Conservation (phyloP, 2,797 vertebrate species). For the Cuniculus paca region DNA sequence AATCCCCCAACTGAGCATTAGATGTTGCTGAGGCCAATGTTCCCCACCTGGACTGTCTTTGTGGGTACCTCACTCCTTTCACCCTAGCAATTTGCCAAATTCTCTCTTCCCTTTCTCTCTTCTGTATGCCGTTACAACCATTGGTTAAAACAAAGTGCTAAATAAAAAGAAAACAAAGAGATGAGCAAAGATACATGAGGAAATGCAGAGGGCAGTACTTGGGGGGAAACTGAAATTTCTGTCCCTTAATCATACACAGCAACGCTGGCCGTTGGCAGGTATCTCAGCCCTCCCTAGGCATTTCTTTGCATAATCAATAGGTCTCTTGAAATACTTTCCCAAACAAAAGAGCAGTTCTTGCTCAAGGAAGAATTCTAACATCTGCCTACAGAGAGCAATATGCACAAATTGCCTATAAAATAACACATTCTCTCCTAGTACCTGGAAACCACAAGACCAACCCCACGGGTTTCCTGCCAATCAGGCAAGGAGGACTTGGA, state of each 20-base stretch:
- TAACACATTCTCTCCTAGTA: neutral
- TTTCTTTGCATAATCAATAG: neutral
- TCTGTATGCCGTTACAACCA: neutral
- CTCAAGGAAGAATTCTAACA: neutral
- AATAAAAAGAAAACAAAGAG: neutral
- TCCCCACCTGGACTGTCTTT: too few relatives aligned
- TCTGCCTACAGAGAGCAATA: neutral
- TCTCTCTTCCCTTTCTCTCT: neutral
- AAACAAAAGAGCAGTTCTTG: slow-evolving; percentile 7
- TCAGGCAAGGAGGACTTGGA: neutral
- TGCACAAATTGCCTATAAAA: neutral
- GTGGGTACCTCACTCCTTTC: neutral
- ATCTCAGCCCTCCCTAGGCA: neutral
- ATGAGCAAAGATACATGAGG: neutral
- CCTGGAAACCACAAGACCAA: neutral
- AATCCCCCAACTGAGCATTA: neutral
- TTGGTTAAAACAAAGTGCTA: neutral
- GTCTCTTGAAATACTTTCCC: slow-evolving; percentile 40
- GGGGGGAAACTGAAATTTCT: neutral
- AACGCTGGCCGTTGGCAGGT: neutral
- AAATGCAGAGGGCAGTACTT: neutral
- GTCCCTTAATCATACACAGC: neutral
- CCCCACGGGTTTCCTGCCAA: neutral
- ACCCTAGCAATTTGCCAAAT: neutral
- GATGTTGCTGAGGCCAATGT: neutral